A percentile compares a stretch with the other conserved stretches of the same genome.
Evolutionary conservation across 2,797 vertebrate genomes (phyloP).

Genomic region (Phrynocephalus forsythii): DNA sequence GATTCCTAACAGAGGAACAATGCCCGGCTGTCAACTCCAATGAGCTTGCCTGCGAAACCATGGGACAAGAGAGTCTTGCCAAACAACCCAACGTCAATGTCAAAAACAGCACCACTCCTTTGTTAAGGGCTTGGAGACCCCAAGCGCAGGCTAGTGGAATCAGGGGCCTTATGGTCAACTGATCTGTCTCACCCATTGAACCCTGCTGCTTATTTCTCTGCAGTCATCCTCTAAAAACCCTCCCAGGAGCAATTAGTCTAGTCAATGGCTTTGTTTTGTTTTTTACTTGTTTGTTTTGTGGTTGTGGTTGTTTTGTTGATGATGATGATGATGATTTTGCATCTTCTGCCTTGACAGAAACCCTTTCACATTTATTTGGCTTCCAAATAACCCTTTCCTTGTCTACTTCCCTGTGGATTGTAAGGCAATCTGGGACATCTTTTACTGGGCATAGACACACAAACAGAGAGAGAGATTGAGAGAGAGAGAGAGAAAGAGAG

Average conservation of each 20-base stretch:
- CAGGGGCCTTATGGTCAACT: no score
- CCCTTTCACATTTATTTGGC: neutral
- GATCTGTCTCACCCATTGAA: neutral
- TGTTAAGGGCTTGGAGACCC: neutral
- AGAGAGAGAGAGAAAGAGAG: no score
- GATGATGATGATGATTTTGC: no score
- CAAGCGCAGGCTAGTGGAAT: neutral
- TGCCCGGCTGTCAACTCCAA: conserved; percentile 15
- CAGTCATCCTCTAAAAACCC: neutral
- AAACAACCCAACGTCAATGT: neutral
- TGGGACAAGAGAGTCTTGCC: neutral
- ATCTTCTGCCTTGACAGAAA: neutral
- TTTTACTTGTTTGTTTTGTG: neutral
- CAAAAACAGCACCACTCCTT: neutral
- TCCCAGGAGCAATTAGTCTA: neutral
- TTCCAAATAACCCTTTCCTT: neutral
- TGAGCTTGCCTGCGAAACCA: neutral
- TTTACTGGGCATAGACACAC: neutral
- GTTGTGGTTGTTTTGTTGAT: neutral
- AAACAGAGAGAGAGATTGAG: no score
- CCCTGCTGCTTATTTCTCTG: neutral
- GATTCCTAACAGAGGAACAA: neutral
- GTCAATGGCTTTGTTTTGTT: neutral
- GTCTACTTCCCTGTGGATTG: neutral
- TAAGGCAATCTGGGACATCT: neutral